Evolutionary conservation across 2,797 vertebrate species (phyloP), one percentile per base, ranked within the genome.

Genomic region (Pygocentrus nattereri): DNA sequence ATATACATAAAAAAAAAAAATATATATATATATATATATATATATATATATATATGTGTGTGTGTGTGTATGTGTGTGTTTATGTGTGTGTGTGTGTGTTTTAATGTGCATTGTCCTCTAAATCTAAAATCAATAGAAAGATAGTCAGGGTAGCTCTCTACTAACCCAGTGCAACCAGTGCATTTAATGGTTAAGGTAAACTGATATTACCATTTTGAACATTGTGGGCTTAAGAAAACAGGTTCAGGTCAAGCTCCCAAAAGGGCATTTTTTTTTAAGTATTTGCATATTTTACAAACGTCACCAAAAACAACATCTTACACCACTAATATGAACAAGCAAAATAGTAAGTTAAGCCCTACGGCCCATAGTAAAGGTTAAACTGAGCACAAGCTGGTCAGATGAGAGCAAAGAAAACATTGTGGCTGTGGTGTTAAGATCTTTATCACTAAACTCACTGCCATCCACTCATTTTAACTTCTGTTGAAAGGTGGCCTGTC

Each of bases 381-480:
- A 73, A 47, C 21, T 25, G 79, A 64, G 41, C 23, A n/a, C 16
- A 3, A 41, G 16, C 49, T 64, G 1, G n/a, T 15, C 5, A 44
- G 23, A 62, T 30, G 38, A 8, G 27, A 58, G 21, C 12, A 62
- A 64, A 64, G 49, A 27, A 64, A 54, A 73, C 30, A 54, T 73
- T 50, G 44, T 1, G 13, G 4, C 47, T 77, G 47, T 44, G 67
- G 38, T 78, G 31, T 56, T 67, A 25, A 78, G 41, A 59, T 59
- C 54, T 34, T 27, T 34, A 74, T 38, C 54, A 58, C 23, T n/a
- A 59, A 59, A 7, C 31, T 25, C 30, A 41, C 8, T 41, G 72
- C 19, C 31, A 74, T 59, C 25, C 7, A 25, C 50, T 50, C 16
- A 49, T 70, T 70, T 49, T 18, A 18, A 44, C 68, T 50, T 27